A percentile compares a stretch with the other conserved stretches of the same genome.
Conservation (phyloP, 2,888 invertebrate species). For the Tryphoninae sp. region DNA sequence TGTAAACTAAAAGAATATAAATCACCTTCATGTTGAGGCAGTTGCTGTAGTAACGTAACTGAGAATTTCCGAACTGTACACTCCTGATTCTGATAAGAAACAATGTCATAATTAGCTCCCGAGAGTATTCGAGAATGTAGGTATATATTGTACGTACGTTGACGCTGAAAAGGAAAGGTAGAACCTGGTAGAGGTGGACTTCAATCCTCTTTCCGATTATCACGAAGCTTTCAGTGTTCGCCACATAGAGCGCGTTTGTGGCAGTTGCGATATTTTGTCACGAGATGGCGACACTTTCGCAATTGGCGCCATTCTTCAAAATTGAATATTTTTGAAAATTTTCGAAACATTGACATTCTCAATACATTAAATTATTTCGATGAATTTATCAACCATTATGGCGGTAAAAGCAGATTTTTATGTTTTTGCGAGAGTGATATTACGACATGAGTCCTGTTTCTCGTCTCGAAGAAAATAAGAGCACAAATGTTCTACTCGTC, state of each 20-base stretch:
- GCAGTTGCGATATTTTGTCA: not conserved
- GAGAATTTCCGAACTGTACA: slow-evolving; percentile 73
- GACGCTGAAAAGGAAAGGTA: slow-evolving; percentile 37
- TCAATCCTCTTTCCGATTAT: slow-evolving; percentile 1
- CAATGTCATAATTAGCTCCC: slow-evolving; percentile 78
- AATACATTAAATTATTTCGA: too few species aligned
- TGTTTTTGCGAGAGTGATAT: too few species aligned
- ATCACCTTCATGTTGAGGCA: slow-evolving; percentile 78
- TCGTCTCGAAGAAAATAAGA: too few species aligned
- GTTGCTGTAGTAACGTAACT: slow-evolving; percentile 75
- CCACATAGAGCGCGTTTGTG: not conserved
- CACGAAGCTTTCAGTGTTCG: not conserved
- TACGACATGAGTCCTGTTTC: too few species aligned
- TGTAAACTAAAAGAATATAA: slow-evolving; percentile 51
- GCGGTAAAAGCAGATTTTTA: too few species aligned
- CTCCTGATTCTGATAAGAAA: slow-evolving; percentile 75
- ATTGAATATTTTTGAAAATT: not conserved
- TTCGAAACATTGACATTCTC: not conserved
- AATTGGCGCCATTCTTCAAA: not conserved
- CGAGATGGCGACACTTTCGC: not conserved
- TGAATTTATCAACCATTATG: too few species aligned
- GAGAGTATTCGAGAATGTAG: slow-evolving; percentile 65
- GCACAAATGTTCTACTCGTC: too few species aligned
- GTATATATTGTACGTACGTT: slow-evolving; percentile 16
- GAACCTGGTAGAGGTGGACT: not conserved